Evolutionary conservation across 2,888 invertebrate genomes (phyloP), one percentile per base, ranked within the genome.

Genomic region (Dolichopus griseipennis): DNA sequence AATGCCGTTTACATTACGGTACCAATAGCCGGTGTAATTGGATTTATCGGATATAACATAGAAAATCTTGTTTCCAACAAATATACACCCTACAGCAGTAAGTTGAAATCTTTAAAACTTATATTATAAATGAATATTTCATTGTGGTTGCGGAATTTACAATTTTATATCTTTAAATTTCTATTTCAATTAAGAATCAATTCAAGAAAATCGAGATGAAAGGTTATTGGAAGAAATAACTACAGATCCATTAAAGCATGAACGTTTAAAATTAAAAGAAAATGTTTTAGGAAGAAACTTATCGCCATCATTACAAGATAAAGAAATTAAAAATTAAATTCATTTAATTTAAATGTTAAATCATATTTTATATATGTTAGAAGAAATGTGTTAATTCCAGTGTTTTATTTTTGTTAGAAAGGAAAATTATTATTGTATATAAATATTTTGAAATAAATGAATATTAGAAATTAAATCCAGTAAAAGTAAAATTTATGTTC

Each of bases 1-100:
- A 93, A 94, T 78, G 91, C 90, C 0, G 90, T 92, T 0, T 89
- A 88, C 72, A 82, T 95, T 52, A 92, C 92, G 0, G 80, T 95
- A 63, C 96, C 96, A 0, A 84, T 93, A 71, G 95, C 94, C 0
- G 90, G 87, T 0, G 81, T 93, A 0, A 84, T 95, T 34, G 96
- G 95, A 6, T 84, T 91, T 68, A 82, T 95, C 74, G 97, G 97
- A 34, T 96, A 96, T 78, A 90, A 94, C 75, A 73, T 95, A 71
- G 95, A 96, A 83, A 86, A 83, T 67, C 78, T 85, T 70, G 66
- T 92, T 8, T 91, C 91, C 0, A 88, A 88, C 77, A 88, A 84
- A 83, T 89, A 90, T 75, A 92, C 91, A 15, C 91, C 91, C 0
- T 90, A 87, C 74, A 88, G 82, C 72, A 85, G 89, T 89, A 79